These are phyloP conservation scores for Taurulus bubalis DNA, from an alignment of 2,113 vertebrate genomes.

Conservation along the genomic window DNA sequence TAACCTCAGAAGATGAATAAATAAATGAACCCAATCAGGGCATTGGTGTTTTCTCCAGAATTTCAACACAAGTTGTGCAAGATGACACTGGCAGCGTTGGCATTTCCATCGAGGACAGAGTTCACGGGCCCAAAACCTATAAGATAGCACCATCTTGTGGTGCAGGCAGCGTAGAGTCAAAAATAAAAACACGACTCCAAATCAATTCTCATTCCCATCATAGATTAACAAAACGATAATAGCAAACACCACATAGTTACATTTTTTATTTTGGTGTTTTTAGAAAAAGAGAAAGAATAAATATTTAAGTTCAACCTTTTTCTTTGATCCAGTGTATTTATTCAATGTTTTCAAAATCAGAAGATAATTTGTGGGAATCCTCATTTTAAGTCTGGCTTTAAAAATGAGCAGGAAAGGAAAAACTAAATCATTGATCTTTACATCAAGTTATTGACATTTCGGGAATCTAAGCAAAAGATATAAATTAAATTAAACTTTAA, in stretches of 20 bases:
- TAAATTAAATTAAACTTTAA: neutral
- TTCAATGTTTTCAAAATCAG: neutral
- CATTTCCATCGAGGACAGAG: constrained; percentile 22
- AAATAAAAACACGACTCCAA: neutral
- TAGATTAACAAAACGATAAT: neutral
- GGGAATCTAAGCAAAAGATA: neutral
- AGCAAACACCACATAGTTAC: neutral
- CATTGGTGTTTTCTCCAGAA: constrained; percentile 32
- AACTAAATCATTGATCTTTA: neutral
- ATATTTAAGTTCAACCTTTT: neutral
- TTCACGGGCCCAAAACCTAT: neutral
- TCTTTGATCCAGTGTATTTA: neutral
- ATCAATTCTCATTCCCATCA: neutral
- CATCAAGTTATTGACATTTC: neutral
- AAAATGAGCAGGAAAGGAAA: neutral
- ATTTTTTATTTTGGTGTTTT: neutral
- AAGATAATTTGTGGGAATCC: neutral
- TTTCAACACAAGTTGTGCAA: constrained; percentile 48
- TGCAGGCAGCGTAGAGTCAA: neutral
- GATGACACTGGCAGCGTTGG: neutral
- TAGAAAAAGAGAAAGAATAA: neutral
- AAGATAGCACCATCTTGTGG: constrained; percentile 62
- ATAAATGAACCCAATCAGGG: constrained; percentile 7
- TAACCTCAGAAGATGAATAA: neutral
- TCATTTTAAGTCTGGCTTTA: neutral